Evolutionary conservation across 2,888 invertebrate species (phyloP).

Genomic region (Scaptomyza reducta): DNA sequence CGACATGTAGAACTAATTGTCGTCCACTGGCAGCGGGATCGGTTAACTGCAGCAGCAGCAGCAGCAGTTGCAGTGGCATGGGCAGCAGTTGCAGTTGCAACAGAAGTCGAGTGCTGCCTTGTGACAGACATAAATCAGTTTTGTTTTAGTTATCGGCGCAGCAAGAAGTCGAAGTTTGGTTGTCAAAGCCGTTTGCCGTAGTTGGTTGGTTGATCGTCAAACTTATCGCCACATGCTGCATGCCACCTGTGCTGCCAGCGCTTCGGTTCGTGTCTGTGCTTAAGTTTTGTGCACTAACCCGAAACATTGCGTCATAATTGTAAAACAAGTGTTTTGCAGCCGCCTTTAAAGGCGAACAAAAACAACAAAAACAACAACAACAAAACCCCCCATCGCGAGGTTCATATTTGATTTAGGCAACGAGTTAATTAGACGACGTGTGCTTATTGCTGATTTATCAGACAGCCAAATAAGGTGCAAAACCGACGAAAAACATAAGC

Average conservation of each 20-base stretch:
- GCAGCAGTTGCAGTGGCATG: constrained; percentile 12
- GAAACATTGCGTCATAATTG: constrained; percentile 65
- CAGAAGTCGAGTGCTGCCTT: constrained; percentile 62
- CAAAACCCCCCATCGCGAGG: constrained; percentile 1
- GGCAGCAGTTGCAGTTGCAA: constrained; percentile 16
- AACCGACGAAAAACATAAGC: constrained; percentile 69
- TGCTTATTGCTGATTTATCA: constrained; percentile 52
- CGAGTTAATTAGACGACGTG: constrained; percentile 72
- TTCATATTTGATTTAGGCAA: constrained; percentile 32
- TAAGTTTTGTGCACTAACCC: constrained; percentile 12
- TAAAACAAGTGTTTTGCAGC: constrained; percentile 35
- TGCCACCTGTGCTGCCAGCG: constrained; percentile 37
- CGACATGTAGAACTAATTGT: constrained; percentile 83
- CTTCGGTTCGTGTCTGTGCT: constrained; percentile 1
- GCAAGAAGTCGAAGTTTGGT: constrained; percentile 63
- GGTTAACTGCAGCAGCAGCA: constrained; percentile 23
- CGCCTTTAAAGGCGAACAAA: constrained; percentile 61
- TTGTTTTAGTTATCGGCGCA: constrained; percentile 76
- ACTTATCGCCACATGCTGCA: constrained; percentile 46
- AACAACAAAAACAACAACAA: constrained; percentile 4
- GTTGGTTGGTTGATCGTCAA: constrained; percentile 37
- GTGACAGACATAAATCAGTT: constrained; percentile 79
- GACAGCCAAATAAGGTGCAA: constrained; percentile 60
- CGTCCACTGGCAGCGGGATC: constrained; percentile 70
- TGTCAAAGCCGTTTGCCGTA: constrained; percentile 39